Evolutionary conservation across 2,888 invertebrate genomes (phyloP).

Genomic region (Harpagoxenus sublaevis): DNA sequence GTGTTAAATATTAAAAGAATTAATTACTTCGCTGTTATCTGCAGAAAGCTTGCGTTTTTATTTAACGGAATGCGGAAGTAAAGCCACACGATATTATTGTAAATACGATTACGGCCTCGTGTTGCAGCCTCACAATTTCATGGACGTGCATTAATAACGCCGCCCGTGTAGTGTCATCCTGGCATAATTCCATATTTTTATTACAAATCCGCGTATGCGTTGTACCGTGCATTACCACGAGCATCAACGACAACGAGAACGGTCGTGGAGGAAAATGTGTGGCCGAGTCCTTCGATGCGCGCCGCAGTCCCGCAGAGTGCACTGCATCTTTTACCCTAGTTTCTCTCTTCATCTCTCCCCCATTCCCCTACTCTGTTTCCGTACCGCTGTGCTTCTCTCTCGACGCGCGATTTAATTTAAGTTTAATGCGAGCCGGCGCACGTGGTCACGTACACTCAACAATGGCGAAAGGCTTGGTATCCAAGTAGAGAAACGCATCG

Average conservation of each 20-base stretch:
- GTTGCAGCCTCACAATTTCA: conserved; percentile 35
- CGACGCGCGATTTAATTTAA: conserved; percentile 54
- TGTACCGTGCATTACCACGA: conserved; percentile 28
- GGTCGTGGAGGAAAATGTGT: conserved; percentile 12
- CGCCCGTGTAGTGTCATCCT: neutral
- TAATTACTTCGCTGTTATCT: conserved; percentile 15
- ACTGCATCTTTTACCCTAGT: conserved; percentile 31
- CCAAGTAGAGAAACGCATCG: conserved; percentile 52
- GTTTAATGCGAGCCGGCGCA: conserved; percentile 50
- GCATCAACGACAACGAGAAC: conserved; percentile 34
- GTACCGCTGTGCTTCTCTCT: neutral
- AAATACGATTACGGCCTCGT: conserved; percentile 29
- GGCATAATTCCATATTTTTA: conserved; percentile 48
- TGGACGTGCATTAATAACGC: conserved; percentile 41
- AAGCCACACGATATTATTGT: conserved; percentile 9
- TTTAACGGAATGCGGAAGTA: neutral
- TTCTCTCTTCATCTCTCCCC: neutral
- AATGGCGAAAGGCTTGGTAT: conserved; percentile 46
- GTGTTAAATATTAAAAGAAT: neutral
- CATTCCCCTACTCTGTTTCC: neutral
- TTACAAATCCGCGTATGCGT: conserved; percentile 20
- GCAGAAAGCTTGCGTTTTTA: neutral
- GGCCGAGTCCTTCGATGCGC: conserved; percentile 46
- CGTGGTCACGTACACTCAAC: conserved; percentile 53
- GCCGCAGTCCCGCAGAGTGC: neutral